These are phyloP conservation scores for Leptura quadrifasciata DNA, from an alignment of 2,888 invertebrate genomes.

Conservation along the genomic window DNA sequence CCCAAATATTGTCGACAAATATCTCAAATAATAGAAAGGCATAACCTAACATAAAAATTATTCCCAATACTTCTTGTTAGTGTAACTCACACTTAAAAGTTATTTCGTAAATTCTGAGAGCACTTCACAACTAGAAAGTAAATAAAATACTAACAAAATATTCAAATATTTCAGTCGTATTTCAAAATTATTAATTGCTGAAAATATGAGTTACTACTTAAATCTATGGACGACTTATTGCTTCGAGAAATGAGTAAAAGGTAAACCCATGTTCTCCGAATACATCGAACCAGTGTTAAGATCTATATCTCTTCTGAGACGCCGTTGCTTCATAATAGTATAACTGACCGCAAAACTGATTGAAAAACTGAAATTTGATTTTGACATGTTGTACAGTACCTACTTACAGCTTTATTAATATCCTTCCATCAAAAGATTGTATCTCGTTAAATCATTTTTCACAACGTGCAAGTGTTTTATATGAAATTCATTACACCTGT, in stretches of 20 bases:
- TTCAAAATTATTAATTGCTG: too few species aligned
- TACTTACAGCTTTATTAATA: slow-evolving; percentile 60
- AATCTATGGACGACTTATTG: too few species aligned
- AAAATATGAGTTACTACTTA: too few species aligned
- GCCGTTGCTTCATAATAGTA: neutral
- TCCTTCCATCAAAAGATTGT: slow-evolving; percentile 55
- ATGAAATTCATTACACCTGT: slow-evolving; percentile 67
- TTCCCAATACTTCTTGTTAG: too few species aligned
- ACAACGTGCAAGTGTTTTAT: slow-evolving; percentile 62
- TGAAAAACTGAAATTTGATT: slow-evolving; percentile 31
- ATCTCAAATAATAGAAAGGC: too few species aligned
- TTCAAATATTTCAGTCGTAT: too few species aligned
- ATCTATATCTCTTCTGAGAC: neutral
- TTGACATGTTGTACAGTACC: slow-evolving; percentile 36
- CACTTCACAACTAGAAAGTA: too few species aligned
- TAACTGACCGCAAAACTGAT: slow-evolving; percentile 14
- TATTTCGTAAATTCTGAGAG: too few species aligned
- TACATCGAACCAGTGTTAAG: neutral
- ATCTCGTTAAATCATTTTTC: slow-evolving; percentile 61
- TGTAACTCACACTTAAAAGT: too few species aligned
- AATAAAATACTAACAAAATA: too few species aligned
- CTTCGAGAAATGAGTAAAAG: neutral
- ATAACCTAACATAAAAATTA: too few species aligned
- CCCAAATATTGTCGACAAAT: too few species aligned
- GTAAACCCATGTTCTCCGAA: neutral